Evolutionary conservation across 2,797 vertebrate species (phyloP).

Genomic region (Eulemur coronatus): DNA sequence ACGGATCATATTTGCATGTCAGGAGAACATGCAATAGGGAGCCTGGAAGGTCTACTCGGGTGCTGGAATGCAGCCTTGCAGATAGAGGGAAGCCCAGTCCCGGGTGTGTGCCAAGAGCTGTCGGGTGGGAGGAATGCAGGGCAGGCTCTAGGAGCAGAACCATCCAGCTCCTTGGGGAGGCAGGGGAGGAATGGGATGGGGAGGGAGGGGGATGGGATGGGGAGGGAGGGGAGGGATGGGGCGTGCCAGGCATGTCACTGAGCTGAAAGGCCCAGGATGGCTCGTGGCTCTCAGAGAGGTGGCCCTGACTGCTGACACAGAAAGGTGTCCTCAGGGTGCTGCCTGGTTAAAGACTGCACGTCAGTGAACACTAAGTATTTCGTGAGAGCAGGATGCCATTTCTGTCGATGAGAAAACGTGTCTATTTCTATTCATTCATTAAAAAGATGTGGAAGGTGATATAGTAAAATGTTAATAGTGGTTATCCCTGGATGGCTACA

Average conservation of each 20-base stretch:
- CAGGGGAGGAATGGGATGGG: not conserved
- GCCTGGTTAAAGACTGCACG: not conserved
- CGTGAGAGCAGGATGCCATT: not conserved
- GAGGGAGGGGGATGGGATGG: not conserved
- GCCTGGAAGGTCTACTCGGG: not conserved
- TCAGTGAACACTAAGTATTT: not conserved
- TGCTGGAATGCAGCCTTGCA: not conserved
- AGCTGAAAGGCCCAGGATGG: not conserved
- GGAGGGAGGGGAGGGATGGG: not conserved
- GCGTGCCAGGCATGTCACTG: rapidly evolving
- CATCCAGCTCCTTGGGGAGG: not conserved
- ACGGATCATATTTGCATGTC: no score
- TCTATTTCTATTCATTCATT: not conserved
- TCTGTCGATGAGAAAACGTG: not conserved
- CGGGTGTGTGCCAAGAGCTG: not conserved
- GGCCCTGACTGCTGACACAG: not conserved
- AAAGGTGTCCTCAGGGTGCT: rapidly evolving
- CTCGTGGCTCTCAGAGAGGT: not conserved
- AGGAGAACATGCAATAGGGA: rapidly evolving
- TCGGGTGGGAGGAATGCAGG: not conserved
- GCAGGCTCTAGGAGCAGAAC: not conserved
- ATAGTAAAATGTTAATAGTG: not conserved
- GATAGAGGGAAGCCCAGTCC: not conserved
- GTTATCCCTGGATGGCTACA: not conserved
- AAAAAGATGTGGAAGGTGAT: not conserved